Evolutionary conservation across 2,113 vertebrate genomes (phyloP).

Genomic region (Cottus gobio): DNA sequence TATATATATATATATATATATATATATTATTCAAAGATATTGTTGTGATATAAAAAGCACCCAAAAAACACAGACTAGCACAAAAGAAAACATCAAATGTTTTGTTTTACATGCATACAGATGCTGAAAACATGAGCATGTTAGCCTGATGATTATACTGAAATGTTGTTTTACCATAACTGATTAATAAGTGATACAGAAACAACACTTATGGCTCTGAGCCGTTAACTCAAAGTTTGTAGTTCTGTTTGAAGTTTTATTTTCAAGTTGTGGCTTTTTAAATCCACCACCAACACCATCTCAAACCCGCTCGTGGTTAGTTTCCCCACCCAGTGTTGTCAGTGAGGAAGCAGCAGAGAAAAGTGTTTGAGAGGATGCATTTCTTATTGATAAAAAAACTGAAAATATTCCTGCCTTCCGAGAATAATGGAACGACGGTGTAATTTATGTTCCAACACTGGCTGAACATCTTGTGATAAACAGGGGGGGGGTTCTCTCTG

Average conservation of each 20-base stretch:
- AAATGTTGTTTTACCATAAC: not conserved
- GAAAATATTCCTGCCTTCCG: not conserved
- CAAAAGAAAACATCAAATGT: too few relatives aligned
- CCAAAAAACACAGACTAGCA: too few relatives aligned
- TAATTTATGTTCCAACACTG: not conserved
- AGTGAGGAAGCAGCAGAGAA: not conserved
- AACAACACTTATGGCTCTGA: not conserved
- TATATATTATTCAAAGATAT: too few relatives aligned
- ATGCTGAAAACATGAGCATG: not conserved
- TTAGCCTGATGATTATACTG: not conserved
- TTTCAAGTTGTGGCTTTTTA: not conserved
- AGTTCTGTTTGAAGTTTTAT: not conserved
- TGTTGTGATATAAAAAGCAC: too few relatives aligned
- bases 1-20: not conserved
- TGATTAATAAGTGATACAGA: not conserved
- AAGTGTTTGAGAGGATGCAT: not conserved
- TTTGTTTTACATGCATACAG: not conserved
- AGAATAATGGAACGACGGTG: not conserved
- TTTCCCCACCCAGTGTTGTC: not conserved
- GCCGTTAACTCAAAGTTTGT: not conserved
- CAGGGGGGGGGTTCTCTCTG: not conserved
- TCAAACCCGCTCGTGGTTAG: not conserved
- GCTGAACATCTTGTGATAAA: not conserved
- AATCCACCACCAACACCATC: not conserved
- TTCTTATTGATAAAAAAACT: not conserved